Conservation (phyloP, 2,797 vertebrate species). For the Hyperoplus immaculatus region DNA sequence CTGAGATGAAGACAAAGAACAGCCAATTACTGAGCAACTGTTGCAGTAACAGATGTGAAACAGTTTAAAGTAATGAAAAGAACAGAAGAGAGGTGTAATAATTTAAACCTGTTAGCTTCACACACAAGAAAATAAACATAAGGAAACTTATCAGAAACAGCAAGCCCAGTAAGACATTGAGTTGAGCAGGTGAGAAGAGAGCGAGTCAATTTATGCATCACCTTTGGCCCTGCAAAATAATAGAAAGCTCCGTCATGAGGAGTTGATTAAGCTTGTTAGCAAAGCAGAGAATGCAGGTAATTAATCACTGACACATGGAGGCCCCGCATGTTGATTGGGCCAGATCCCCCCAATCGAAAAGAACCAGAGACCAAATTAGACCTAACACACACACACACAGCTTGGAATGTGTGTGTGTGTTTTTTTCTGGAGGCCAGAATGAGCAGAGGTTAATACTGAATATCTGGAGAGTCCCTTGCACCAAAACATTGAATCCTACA, state of each 20-base stretch:
- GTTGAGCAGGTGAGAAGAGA: not conserved
- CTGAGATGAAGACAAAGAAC: conserved; percentile 40
- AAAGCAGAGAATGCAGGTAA: conserved; percentile 72
- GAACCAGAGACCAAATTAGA: conserved; percentile 60
- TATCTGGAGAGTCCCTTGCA: not conserved
- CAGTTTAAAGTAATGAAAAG: conserved; percentile 10
- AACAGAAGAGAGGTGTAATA: conserved; percentile 13
- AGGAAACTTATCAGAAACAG: conserved; percentile 33
- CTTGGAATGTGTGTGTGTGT: conserved; percentile 14
- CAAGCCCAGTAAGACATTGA: conserved; percentile 9
- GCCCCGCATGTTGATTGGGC: conserved; percentile 61
- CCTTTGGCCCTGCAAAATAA: conserved; percentile 74
- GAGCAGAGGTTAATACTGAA: not conserved
- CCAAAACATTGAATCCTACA: conserved; percentile 1
- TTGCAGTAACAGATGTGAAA: conserved; percentile 3
- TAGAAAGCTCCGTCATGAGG: conserved; percentile 73
- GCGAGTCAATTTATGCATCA: conserved; percentile 69
- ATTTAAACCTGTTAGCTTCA: conserved; percentile 10
- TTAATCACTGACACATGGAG: conserved; percentile 81
- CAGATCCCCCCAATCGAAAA: conserved; percentile 63
- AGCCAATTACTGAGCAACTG: conserved; percentile 31
- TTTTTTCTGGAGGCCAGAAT: not conserved
- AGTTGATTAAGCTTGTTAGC: conserved; percentile 82
- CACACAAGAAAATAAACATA: conserved; percentile 11
- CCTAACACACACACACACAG: conserved; percentile 40